Evolutionary conservation across 1,140 invertebrate genomes (phyloP), one percentile per base, ranked within the genome.

Genomic region (Formica selysi): DNA sequence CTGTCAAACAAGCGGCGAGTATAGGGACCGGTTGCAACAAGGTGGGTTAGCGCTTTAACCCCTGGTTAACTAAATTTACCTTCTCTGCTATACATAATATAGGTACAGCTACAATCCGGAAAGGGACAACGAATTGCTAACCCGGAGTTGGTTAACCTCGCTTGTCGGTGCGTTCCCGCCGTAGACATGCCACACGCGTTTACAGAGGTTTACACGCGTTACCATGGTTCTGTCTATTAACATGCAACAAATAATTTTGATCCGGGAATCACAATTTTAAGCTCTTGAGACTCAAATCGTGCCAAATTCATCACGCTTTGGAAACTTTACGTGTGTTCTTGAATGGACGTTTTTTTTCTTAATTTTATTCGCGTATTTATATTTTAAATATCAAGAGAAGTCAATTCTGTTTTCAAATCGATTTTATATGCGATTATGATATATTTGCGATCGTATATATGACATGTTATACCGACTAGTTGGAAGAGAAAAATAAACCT

Each of bases 31-130:
- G 54, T 83, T 83, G 68, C 79, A 83, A 74, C 79, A 83, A 83
- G 79, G 51, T 73, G 79, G 79, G 79, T 81, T 81, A 81, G 79
- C 68, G 54, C 68, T 64, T 59, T 83, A 83, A 83, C 79, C 79
- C 79, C 79, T 61, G 79, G 68, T 74, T 83, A 83, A 83, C 79
- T 83, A 83, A 83, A 83, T 83, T 83, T 83, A 83, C 79, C 79
- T 61, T 83, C 79, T 74, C 79, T 57, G 57, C 68, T 62, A 74
- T 83, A 83, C 79, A 83, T 83, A 83, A 83, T 83, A 83, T 61
- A 73, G 68, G 38, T 73, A 44, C 19, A 61, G 68, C 79, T 41
- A 74, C 68, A 83, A 83, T 83, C 79, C 68, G 73, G 79, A 73
- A 74, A 83, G 54, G 79, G 68, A 83, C 79, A 83, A 83, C 79